Evolutionary conservation across 2,113 vertebrate genomes (phyloP).

Genomic region (Zeus faber): DNA sequence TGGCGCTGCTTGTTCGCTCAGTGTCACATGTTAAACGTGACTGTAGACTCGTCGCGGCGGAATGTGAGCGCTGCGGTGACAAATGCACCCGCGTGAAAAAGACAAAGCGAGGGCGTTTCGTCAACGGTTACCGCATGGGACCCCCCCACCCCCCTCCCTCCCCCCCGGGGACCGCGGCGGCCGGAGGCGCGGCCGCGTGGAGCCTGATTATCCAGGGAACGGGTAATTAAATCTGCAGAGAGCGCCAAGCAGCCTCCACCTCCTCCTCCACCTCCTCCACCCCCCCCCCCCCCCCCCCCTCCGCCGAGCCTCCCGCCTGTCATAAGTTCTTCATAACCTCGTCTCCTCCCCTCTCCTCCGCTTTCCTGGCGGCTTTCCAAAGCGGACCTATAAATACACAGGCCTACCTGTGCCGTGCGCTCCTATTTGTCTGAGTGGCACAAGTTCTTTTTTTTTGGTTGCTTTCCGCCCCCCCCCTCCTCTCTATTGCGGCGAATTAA

Average conservation of each 20-base stretch:
- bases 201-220: conserved; percentile 51
- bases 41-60: no score
- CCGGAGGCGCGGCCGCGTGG: conserved; percentile 39
- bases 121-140: no score
- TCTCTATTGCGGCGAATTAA: conserved; percentile 47
- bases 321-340: neutral
- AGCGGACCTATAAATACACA: conserved; percentile 56
- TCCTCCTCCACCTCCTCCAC: conserved; percentile 27
- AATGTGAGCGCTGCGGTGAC: conserved; percentile 24
- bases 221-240: conserved; percentile 56
- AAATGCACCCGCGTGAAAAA: conserved; percentile 25
- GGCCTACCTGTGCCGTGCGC: conserved; percentile 50
- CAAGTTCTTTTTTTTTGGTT: conserved; percentile 35
- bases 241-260: conserved; percentile 32
- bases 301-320: neutral
- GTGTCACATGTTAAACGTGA: no score
- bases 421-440: conserved; percentile 47
- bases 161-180: conserved; percentile 21
- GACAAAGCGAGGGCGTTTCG: conserved; percentile 40
- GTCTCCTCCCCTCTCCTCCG: neutral
- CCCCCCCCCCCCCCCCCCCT: conserved; percentile 11
- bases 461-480: conserved; percentile 16
- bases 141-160: neutral
- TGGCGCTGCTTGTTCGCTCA: no score
- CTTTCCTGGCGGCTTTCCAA: conserved; percentile 40